These are phyloP conservation scores for Gallinago paraguaiae DNA, from an alignment of 2,113 vertebrate species.

Conservation along the genomic window DNA sequence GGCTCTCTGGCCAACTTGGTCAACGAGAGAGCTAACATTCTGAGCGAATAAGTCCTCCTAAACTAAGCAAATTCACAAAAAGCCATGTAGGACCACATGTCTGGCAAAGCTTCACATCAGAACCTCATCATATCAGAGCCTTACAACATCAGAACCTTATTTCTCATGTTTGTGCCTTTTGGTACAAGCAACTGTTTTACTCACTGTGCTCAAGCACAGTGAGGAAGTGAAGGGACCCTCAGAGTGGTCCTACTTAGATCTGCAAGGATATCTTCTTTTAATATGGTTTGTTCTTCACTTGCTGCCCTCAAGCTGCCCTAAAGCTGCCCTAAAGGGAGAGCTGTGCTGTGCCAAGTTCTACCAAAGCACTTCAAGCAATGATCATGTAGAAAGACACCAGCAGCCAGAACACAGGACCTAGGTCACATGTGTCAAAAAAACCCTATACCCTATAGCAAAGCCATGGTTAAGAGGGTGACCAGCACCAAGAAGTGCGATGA, in stretches of 20 bases:
- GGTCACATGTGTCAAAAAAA: neutral
- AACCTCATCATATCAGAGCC: neutral
- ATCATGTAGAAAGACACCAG: rapidly evolving
- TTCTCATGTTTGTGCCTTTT: neutral
- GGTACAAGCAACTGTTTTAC: neutral
- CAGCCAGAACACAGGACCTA: neutral
- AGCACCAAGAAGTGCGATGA: neutral
- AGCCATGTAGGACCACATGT: rapidly evolving
- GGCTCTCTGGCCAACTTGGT: neutral
- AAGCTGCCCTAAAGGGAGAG: neutral
- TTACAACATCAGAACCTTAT: neutral
- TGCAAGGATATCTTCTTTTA: neutral
- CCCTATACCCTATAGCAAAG: neutral
- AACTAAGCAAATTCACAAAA: neutral
- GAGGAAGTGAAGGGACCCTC: neutral
- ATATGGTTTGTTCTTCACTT: neutral
- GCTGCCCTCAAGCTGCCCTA: neutral
- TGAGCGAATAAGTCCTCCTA: neutral
- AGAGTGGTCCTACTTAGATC: neutral
- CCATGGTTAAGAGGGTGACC: neutral
- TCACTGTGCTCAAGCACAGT: neutral
- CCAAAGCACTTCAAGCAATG: neutral
- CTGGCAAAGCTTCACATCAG: neutral
- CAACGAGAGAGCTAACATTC: neutral
- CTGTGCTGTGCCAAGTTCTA: neutral